Conservation (phyloP, 2,797 vertebrate genomes). For the Artibeus lituratus region DNA sequence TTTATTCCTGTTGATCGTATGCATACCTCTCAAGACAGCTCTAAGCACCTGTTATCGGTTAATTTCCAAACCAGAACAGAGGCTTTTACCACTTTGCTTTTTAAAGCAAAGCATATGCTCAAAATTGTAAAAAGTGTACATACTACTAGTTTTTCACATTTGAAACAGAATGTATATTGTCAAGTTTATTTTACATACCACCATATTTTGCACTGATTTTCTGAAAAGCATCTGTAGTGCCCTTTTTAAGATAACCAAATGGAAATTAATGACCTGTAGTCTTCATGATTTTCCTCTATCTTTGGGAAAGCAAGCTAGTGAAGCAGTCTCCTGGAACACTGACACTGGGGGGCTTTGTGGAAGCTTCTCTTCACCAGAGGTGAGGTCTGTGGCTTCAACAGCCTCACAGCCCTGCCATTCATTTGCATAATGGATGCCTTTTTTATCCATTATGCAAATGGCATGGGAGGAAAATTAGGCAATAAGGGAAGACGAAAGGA, state of each 20-base stretch:
- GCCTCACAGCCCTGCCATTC: constrained; percentile 11
- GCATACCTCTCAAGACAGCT: background rate
- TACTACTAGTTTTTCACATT: background rate
- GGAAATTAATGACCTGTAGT: background rate
- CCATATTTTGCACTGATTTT: background rate
- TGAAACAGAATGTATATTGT: background rate
- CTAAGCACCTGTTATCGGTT: background rate
- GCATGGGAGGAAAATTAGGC: constrained; percentile 65
- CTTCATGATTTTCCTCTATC: background rate
- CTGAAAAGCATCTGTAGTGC: background rate
- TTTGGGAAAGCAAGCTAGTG: background rate
- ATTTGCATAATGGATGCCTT: constrained; percentile 74
- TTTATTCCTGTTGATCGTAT: background rate
- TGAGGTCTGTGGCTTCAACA: constrained; percentile 44
- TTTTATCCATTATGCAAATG: constrained; percentile 74
- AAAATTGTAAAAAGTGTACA: background rate
- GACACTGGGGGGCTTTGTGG: background rate
- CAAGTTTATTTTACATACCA: background rate
- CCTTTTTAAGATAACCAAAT: constrained; percentile 17
- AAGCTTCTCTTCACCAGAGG: background rate
- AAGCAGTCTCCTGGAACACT: background rate
- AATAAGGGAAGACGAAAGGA: constrained; percentile 61
- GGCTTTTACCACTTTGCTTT: background rate
- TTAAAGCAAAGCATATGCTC: constrained; percentile 9
- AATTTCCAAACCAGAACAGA: background rate